Conservation (phyloP, 2,888 invertebrate genomes). For the Itoplectis maculator region DNA sequence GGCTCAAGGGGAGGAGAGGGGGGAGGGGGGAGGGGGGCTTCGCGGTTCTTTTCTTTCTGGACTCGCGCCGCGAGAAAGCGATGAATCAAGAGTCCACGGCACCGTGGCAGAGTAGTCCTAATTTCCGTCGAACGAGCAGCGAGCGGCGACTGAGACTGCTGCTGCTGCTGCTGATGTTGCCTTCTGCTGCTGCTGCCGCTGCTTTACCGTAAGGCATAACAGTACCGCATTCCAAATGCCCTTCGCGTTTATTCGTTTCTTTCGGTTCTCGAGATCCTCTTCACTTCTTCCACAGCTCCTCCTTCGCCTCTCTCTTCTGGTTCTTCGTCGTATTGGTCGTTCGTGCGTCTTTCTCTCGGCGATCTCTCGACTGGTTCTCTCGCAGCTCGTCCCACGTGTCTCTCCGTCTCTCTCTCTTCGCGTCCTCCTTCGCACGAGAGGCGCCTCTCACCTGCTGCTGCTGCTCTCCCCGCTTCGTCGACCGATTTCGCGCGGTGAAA, state of each 20-base stretch:
- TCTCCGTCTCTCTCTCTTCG: conserved; percentile 55
- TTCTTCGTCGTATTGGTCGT: conserved; percentile 50
- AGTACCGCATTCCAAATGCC: conserved; percentile 83
- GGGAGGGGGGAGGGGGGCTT: no score
- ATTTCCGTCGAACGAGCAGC: conserved; percentile 79
- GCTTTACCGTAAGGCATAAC: conserved; percentile 84
- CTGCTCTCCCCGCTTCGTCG: conserved; percentile 52
- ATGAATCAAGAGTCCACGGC: conserved; percentile 74
- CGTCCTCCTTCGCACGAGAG: conserved; percentile 51
- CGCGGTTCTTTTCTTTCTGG: conserved; percentile 18
- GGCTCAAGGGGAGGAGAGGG: no score
- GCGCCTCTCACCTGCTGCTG: conserved; percentile 47
- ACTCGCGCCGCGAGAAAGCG: conserved; percentile 72
- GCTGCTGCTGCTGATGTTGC: no score
- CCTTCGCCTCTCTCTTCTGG: conserved; percentile 59
- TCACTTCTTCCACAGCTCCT: conserved; percentile 65
- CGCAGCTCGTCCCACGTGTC: conserved; percentile 36
- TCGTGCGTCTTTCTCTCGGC: conserved; percentile 33
- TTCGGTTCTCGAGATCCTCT: conserved; percentile 73
- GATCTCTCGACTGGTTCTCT: conserved; percentile 52
- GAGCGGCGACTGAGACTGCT: conserved; percentile 36
- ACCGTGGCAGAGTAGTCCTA: conserved; percentile 81
- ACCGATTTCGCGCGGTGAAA: conserved; percentile 15
- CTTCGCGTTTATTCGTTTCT: conserved; percentile 79
- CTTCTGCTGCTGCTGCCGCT: conserved; percentile 63